These are phyloP conservation scores for Seriola aureovittata DNA, from an alignment of 2,113 vertebrate genomes.

Conservation along the genomic window DNA sequence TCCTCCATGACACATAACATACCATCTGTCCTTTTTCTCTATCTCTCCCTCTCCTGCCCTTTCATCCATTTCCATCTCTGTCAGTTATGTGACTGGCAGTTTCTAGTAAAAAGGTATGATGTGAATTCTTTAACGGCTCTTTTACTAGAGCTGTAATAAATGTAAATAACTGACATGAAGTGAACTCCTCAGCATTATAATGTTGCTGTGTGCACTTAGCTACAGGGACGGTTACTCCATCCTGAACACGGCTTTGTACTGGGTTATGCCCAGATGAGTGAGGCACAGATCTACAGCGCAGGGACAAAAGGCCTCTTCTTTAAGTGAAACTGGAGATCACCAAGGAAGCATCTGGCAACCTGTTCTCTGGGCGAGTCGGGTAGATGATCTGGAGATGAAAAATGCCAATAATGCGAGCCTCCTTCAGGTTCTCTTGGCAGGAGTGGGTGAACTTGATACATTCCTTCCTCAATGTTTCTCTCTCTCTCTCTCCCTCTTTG, in stretches of 20 bases:
- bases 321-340: constrained; percentile 75
- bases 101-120: constrained; percentile 45
- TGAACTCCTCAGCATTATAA: constrained; percentile 57
- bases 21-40: constrained; percentile 69
- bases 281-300: constrained; percentile 41
- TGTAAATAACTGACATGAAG: constrained; percentile 58
- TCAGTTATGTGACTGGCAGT: constrained; percentile 48
- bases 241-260: constrained; percentile 32
- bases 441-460: constrained; percentile 68
- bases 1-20: constrained; percentile 58
- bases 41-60: constrained; percentile 1
- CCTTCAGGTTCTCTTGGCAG: constrained; percentile 74
- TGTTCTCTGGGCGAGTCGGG: constrained; percentile 49
- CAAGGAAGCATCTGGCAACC: constrained; percentile 79
- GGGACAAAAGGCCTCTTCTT: constrained; percentile 76
- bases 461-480: constrained; percentile 42
- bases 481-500: constrained; percentile 38
- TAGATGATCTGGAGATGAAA: constrained; percentile 72
- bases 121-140: background rate
- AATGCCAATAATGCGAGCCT: constrained; percentile 80
- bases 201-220: constrained; percentile 58
- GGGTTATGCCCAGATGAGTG: constrained; percentile 50
- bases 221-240: constrained; percentile 39
- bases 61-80: constrained; percentile 38
- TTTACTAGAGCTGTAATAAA: constrained; percentile 54